Evolutionary conservation across 2,797 vertebrate species (phyloP).

Genomic region (Anomalospiza imberbis): DNA sequence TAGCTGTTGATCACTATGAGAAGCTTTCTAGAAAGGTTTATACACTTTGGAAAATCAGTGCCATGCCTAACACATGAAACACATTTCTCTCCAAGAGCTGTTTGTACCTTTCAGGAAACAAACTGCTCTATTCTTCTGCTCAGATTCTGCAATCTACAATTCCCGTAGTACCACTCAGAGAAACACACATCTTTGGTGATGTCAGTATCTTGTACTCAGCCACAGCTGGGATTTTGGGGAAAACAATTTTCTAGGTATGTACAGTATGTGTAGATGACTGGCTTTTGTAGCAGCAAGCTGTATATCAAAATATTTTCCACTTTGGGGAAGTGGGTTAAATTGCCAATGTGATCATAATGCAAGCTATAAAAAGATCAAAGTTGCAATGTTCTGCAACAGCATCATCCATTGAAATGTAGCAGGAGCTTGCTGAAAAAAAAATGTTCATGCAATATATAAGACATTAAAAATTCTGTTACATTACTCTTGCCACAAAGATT

Average conservation of each 20-base stretch:
- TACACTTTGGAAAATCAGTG: background rate
- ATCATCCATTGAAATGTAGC: conserved; percentile 58
- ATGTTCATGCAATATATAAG: conserved; percentile 73
- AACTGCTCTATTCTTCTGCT: background rate
- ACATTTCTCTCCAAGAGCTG: background rate
- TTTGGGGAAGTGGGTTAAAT: conserved; percentile 71
- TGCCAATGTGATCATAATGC: conserved; percentile 65
- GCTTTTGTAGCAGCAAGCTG: conserved; percentile 56
- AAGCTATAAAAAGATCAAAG: conserved; percentile 76
- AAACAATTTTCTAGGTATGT: conserved; percentile 45
- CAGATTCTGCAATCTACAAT: conserved; percentile 12
- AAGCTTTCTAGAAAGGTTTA: background rate
- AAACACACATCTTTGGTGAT: background rate
- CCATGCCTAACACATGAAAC: background rate
- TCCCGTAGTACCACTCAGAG: conserved; percentile 41
- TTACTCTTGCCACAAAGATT: conserved; percentile 79
- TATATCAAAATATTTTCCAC: conserved; percentile 72
- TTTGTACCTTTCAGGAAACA: background rate
- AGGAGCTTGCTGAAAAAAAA: conserved; percentile 54
- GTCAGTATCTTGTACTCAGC: background rate
- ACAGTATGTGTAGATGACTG: conserved; percentile 36
- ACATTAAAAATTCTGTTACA: conserved; percentile 80
- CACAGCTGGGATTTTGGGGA: conserved; percentile 18
- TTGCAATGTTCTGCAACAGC: conserved; percentile 52
- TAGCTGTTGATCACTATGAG: background rate